These are phyloP conservation scores for Drosophila subsilvestris DNA, from an alignment of 2,888 invertebrate genomes.

Conservation along the genomic window DNA sequence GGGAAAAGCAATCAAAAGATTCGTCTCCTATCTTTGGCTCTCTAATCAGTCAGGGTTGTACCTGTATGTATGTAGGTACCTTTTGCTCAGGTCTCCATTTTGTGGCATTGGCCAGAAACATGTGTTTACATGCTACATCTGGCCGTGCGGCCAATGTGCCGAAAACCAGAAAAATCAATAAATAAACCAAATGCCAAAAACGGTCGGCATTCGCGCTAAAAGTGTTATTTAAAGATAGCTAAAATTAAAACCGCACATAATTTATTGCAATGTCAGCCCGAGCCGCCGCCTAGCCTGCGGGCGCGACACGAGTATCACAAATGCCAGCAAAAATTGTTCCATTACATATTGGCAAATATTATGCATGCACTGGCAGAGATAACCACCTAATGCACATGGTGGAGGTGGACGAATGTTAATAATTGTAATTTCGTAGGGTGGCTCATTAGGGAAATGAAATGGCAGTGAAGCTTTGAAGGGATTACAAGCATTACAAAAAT, in stretches of 20 bases:
- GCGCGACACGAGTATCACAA: conserved; percentile 28
- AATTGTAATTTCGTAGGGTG: background rate
- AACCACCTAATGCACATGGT: background rate
- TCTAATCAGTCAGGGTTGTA: conserved; percentile 26
- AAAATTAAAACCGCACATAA: conserved; percentile 62
- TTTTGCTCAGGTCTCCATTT: conserved; percentile 1
- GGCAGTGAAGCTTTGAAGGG: background rate
- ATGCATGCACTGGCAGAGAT: background rate
- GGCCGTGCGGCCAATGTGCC: conserved; percentile 47
- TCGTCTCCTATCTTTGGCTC: background rate
- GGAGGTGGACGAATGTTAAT: background rate
- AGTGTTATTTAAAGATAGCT: conserved; percentile 60
- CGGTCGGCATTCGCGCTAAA: conserved; percentile 36
- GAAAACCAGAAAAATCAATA: conserved; percentile 71
- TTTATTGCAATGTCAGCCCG: conserved; percentile 50
- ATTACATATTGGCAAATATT: conserved; percentile 6
- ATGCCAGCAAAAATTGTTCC: conserved; percentile 6
- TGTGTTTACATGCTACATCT: conserved; percentile 30
- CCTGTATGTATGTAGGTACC: conserved; percentile 4
- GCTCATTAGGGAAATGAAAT: background rate
- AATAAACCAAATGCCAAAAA: conserved; percentile 46
- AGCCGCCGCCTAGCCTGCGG: conserved; percentile 36
- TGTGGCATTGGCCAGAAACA: background rate
- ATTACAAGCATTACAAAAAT: background rate
- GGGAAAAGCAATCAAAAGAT: background rate